Evolutionary conservation across 1,140 invertebrate species (phyloP), one percentile per base, ranked within the genome.

Genomic region (Heliconius hermathena): DNA sequence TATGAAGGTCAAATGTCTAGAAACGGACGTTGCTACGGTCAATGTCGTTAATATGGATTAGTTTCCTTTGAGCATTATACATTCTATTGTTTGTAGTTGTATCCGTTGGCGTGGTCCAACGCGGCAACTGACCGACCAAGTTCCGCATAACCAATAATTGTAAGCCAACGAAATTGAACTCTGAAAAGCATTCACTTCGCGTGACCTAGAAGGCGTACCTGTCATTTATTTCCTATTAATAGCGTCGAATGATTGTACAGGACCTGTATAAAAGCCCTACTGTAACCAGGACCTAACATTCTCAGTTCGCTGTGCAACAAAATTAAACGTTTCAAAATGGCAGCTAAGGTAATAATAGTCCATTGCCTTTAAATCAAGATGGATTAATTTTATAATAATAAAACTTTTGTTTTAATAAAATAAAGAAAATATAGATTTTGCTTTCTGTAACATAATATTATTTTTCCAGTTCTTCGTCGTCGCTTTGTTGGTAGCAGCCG

Each of bases 161-260:
- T 86, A 81, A 57, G 82, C 84, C 87, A 84, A 87, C 88, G 82
- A 91, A 92, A 88, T 88, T 90, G 86, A 88, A 90, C 87, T 90
- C 86, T 89, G 87, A 92, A 91, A 91, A 92, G 87, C 87, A 87
- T 88, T 91, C 85, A 81, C 80, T 83, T 83, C 72, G 74, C 81
- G 82, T 92, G 91, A 91, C 92, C 91, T 94, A 92, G 88, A 90
- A 82, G 86, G 83, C 82, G 80, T 83, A 83, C 80, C 82, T 90
- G 87, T 89, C 88, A 87, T 85, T 91, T 90, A 92, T 91, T 94
- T 94, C 92, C 92, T 94, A 90, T 93, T 92, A 90, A 86, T 88
- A 92, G 87, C 83, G 82, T 82, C 78, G 78, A 91, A 88, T 83
- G 86, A 91, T 87, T 89, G 89, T 87, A 80, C 88, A 86, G 87